Conservation (phyloP, 2,888 invertebrate species). For the Theristus sp. region DNA sequence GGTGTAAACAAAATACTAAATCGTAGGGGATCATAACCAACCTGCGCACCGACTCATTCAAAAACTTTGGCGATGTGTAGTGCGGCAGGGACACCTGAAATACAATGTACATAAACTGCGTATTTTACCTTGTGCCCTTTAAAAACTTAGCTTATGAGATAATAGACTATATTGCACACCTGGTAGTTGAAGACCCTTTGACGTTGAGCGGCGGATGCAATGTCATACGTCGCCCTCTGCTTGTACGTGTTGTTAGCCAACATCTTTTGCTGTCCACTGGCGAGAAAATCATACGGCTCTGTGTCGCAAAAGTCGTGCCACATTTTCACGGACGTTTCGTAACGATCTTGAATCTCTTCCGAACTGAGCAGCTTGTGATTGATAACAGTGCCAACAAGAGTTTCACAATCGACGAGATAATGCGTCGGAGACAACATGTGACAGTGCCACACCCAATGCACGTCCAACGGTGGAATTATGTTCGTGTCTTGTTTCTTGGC, state of each 20-base stretch:
- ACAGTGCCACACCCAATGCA: conserved; percentile 38
- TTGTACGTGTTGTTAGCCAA: conserved; percentile 13
- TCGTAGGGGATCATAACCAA: conserved; percentile 6
- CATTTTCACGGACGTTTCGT: conserved; percentile 3
- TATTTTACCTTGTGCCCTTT: not conserved
- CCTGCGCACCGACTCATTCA: conserved; percentile 30
- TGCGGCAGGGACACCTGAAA: conserved; percentile 35
- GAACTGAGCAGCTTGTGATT: conserved; percentile 31
- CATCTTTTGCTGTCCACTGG: conserved; percentile 13
- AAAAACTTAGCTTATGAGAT: not conserved
- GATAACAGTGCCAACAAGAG: conserved; percentile 22
- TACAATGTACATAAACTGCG: too few species aligned
- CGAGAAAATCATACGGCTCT: conserved; percentile 28
- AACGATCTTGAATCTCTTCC: conserved; percentile 18
- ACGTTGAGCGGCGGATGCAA: conserved; percentile 30
- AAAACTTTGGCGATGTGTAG: conserved; percentile 32
- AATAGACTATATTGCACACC: conserved; percentile 14
- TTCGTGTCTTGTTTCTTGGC: conserved; percentile 17
- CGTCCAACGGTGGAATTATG: conserved; percentile 35
- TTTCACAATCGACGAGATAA: conserved; percentile 21
- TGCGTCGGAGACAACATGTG: conserved; percentile 29
- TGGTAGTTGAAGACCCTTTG: conserved; percentile 37
- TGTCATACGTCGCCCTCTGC: conserved; percentile 28
- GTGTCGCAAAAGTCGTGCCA: conserved; percentile 4
- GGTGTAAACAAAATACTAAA: not conserved